Evolutionary conservation across 1,140 invertebrate genomes (phyloP).

Genomic region (Hylaeus anthracinus): DNA sequence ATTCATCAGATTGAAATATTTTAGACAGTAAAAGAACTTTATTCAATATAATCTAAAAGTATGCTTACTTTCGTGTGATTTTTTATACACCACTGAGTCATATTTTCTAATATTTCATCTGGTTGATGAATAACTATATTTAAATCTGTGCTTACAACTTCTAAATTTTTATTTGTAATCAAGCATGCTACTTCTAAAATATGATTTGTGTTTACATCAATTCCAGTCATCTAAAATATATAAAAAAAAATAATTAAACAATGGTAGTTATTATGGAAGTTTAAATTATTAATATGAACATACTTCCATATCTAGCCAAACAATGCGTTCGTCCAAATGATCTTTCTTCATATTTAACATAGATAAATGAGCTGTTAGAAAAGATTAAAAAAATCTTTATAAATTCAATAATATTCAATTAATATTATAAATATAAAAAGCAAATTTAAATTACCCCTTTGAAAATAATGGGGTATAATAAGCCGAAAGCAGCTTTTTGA

Average conservation of each 20-base stretch:
- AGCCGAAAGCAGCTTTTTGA: neutral
- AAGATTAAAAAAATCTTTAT: neutral
- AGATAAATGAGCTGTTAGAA: constrained; percentile 9
- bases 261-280: neutral
- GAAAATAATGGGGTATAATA: constrained; percentile 3
- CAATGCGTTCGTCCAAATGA: constrained; percentile 53
- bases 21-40: no score
- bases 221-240: constrained; percentile 79
- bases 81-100: constrained; percentile 91
- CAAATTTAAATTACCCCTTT: constrained; percentile 22
- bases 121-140: constrained; percentile 91
- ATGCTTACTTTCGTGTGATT: constrained; percentile 87
- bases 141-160: constrained; percentile 88
- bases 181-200: constrained; percentile 95
- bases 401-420: neutral
- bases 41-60: constrained; percentile 1
- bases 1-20: neutral
- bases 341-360: neutral
- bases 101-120: constrained; percentile 86
- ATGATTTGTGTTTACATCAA: constrained; percentile 88
- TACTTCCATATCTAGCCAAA: constrained; percentile 76
- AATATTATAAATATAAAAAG: neutral
- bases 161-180: constrained; percentile 91
- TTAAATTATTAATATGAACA: constrained; percentile 7
- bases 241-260: neutral